Evolutionary conservation across 2,113 vertebrate genomes (phyloP), one percentile per base, ranked within the genome.

Genomic region (Tachycineta bicolor): DNA sequence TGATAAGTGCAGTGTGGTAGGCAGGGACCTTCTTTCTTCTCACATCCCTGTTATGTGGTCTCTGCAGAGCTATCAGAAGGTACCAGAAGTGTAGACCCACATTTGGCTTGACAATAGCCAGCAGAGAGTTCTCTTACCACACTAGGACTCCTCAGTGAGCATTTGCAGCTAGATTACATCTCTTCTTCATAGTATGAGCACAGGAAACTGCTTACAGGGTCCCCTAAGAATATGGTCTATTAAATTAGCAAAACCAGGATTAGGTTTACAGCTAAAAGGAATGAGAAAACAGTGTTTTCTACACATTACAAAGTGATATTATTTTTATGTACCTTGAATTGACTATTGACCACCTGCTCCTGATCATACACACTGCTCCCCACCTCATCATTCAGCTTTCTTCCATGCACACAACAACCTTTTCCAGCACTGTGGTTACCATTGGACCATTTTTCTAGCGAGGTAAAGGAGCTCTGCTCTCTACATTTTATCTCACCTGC

Each of bases 201-300:
- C 60, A 84, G 60, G 39, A 95, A 93, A 71, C 65, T 83, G 73
- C 20, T 67, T 44, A 41, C 22, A 83, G 49, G 8, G 24, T 90
- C 79, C 56, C 80, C 17, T 39, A 77, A 93, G 90, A 94, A 83
- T 55, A 70, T 9, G 8, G 56, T 33, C 55, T 86, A 83, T 93
- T 86, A 92, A 83, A 94, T 86, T 90, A 92, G 55, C 33, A 90
- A 92, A 93, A 56, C 2, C 6, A 81, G 71, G 55, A 90, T 85
- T 68, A 83, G n/a, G 39, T 74, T 44, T 76, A 88, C 76, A 25
- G 13, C 79, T 81, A 81, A 75, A 92, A 91, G 14, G 12, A 84
- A 89, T 37, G 24, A 89, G 49, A 80, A 80, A 95, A 70, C 2
- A 6, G 14, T 31, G 43, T 65, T 94, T 70, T 34, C 71, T 77